Percentiles rank a stretch among this genome's conserved stretches.
Conservation (phyloP, 2,113 vertebrate genomes). For the Acrocephalus kingi region DNA sequence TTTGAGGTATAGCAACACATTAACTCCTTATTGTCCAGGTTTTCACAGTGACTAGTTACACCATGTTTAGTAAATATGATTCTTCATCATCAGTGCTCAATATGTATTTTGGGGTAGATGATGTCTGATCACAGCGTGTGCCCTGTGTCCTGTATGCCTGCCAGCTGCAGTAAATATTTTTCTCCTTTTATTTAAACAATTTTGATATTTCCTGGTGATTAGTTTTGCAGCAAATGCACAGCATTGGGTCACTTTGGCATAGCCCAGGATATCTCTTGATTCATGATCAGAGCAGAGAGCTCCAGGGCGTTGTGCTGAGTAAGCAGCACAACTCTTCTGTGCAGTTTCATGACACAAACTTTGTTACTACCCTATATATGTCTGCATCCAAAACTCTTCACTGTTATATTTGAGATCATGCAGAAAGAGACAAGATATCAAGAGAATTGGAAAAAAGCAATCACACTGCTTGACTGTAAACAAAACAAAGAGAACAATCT, state of each 20-base stretch:
- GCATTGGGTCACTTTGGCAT: background rate
- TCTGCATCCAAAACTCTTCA: background rate
- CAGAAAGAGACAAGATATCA: background rate
- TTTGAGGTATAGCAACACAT: background rate
- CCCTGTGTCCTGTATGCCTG: background rate
- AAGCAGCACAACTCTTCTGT: background rate
- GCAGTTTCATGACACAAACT: background rate
- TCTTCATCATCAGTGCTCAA: background rate
- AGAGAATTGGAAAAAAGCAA: background rate
- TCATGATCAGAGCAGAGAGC: background rate
- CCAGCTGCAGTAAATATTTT: background rate
- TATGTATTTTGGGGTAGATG: background rate
- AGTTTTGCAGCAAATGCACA: background rate
- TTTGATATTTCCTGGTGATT: background rate
- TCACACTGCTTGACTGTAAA: background rate
- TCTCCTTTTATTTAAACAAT: background rate
- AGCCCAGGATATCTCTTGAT: background rate
- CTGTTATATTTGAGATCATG: background rate
- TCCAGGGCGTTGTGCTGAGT: background rate
- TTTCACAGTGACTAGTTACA: background rate
- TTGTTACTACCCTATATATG: background rate
- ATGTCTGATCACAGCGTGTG: background rate
- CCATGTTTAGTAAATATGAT: background rate
- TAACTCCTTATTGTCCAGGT: background rate
- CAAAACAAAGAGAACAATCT: background rate